Evolutionary conservation across 1,140 invertebrate genomes (phyloP).

Genomic region (Heliconius hewitsoni): DNA sequence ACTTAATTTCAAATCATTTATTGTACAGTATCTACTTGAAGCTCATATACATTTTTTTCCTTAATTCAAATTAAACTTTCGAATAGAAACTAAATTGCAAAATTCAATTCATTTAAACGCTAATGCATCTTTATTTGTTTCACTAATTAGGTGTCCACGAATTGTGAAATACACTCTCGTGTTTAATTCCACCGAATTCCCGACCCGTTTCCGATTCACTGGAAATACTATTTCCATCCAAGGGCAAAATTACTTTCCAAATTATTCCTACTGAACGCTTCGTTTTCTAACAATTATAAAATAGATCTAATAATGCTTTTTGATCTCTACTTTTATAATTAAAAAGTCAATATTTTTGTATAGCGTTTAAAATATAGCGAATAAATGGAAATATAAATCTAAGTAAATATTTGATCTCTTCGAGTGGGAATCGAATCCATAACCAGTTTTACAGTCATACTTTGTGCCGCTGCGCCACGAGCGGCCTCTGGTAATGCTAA

Average conservation of each 20-base stretch:
- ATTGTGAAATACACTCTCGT: slow-evolving; percentile 8
- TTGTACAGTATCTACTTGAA: background rate
- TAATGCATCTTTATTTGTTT: slow-evolving; percentile 11
- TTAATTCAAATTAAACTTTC: slow-evolving; percentile 2
- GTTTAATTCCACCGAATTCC: slow-evolving; percentile 22
- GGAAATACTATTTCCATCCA: slow-evolving; percentile 15
- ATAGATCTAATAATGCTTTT: slow-evolving; percentile 17
- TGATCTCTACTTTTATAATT: slow-evolving; percentile 12
- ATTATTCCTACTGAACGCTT: slow-evolving; percentile 26
- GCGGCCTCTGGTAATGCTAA: no score
- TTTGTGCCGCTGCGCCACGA: no score
- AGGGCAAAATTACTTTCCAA: slow-evolving; percentile 21
- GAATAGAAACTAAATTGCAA: background rate
- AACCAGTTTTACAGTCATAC: no score
- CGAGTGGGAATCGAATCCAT: no score
- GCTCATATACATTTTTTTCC: background rate
- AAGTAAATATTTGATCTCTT: no score
- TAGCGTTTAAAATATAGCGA: background rate
- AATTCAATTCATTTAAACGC: slow-evolving; percentile 9
- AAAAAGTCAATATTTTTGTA: background rate
- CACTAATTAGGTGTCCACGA: slow-evolving; percentile 13
- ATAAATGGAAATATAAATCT: no score
- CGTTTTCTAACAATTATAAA: slow-evolving; percentile 23
- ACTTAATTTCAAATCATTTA: background rate
- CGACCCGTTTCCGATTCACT: slow-evolving; percentile 13